A percentile compares a stretch with the other conserved stretches of the same genome.
Evolutionary conservation across 2,113 vertebrate genomes (phyloP).

Genomic region (Hepsetus odoe): DNA sequence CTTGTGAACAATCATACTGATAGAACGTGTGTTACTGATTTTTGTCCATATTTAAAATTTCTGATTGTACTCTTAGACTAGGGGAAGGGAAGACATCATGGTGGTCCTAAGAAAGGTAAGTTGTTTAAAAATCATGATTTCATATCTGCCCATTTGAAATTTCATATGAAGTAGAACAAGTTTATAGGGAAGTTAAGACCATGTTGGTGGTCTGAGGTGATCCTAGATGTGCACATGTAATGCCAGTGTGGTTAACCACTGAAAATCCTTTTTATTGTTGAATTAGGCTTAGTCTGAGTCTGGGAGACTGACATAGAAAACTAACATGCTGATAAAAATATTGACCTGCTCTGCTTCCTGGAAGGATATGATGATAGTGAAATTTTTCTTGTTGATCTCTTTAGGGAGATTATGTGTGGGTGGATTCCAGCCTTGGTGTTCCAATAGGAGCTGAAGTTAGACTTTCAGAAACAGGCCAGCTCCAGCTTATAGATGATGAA

Average conservation of each 20-base stretch:
- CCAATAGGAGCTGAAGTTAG: conserved; percentile 87
- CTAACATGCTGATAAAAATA: too few species aligned
- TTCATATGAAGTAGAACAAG: not conserved
- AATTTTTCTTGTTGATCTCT: not conserved
- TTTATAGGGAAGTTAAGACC: not conserved
- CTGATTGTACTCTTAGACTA: conserved; percentile 41
- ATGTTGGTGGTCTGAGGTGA: too few species aligned
- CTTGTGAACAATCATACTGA: not conserved
- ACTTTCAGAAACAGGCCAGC: conserved; percentile 79
- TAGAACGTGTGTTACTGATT: not conserved
- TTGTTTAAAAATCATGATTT: not conserved
- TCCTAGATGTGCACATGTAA: too few species aligned
- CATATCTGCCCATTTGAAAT: not conserved
- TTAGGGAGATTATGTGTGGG: conserved; percentile 95
- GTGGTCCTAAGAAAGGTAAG: conserved; percentile 74
- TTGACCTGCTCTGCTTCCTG: not conserved
- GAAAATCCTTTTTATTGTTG: too few species aligned
- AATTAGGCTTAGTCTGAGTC: too few species aligned
- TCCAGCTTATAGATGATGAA: conserved; percentile 90
- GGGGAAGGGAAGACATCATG: conserved; percentile 59
- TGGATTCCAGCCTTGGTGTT: conserved; percentile 75
- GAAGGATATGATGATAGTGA: not conserved
- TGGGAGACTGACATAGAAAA: not conserved
- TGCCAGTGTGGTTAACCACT: too few species aligned
- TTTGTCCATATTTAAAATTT: not conserved